These are phyloP conservation scores for Cephalotes varians DNA, from an alignment of 2,888 invertebrate genomes.

Conservation along the genomic window DNA sequence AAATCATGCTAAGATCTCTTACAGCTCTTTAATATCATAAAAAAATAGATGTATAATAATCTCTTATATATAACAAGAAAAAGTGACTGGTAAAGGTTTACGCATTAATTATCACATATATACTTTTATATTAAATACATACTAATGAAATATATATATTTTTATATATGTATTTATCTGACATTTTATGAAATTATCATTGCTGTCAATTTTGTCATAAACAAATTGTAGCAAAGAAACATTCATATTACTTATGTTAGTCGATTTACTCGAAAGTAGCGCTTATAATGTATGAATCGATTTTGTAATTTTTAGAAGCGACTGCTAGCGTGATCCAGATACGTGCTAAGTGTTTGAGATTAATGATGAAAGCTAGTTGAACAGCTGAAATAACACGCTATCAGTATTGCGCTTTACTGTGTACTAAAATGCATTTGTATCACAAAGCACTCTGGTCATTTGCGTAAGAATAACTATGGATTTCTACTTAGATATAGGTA, in stretches of 20 bases:
- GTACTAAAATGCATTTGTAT: conserved; percentile 12
- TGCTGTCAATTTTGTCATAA: not conserved
- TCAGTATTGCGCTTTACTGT: not conserved
- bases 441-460: not conserved
- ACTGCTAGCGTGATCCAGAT: not conserved
- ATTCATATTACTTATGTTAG: not conserved
- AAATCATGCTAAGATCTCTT: not conserved
- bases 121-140: not conserved
- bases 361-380: conserved; percentile 6
- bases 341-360: not conserved
- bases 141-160: not conserved
- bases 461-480: not conserved
- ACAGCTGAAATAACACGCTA: not conserved
- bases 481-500: not conserved
- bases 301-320: conserved; percentile 16
- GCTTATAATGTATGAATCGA: not conserved
- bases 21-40: not conserved
- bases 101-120: not conserved
- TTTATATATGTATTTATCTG: not conserved
- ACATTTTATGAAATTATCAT: not conserved
- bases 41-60: not conserved
- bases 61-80: not conserved
- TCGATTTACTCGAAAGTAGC: not conserved
- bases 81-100: not conserved
- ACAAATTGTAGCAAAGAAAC: not conserved